Conservation (phyloP, 2,888 invertebrate species). For the Acanthopleura granulata region DNA sequence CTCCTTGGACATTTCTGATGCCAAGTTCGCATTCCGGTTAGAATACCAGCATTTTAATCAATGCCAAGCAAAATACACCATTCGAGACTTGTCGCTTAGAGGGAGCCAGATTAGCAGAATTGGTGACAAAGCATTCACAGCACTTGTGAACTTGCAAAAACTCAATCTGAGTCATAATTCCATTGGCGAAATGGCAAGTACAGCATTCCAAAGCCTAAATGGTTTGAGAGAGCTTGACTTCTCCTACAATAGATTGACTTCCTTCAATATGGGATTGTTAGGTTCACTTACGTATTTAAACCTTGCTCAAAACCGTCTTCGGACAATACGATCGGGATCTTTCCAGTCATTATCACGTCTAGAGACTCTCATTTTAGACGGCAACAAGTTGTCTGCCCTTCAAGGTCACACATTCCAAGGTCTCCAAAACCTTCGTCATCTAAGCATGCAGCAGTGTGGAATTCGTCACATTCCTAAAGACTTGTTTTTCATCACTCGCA, state of each 20-base stretch:
- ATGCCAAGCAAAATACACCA: constrained; percentile 4
- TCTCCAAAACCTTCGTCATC: constrained; percentile 36
- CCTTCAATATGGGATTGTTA: constrained; percentile 35
- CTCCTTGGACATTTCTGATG: not conserved
- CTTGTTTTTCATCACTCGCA: constrained; percentile 39
- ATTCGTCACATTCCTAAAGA: constrained; percentile 42
- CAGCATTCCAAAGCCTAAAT: constrained; percentile 41
- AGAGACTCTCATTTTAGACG: constrained; percentile 39
- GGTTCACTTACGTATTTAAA: constrained; percentile 38
- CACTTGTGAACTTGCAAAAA: constrained; percentile 29
- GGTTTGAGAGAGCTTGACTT: constrained; percentile 43
- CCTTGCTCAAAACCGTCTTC: constrained; percentile 42
- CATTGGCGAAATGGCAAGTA: constrained; percentile 35
- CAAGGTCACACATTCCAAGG: constrained; percentile 43
- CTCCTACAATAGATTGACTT: constrained; percentile 42
- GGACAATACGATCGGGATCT: constrained; percentile 36
- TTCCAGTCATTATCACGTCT: constrained; percentile 41
- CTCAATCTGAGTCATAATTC: constrained; percentile 44
- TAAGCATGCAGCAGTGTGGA: constrained; percentile 43
- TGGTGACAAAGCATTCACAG: constrained; percentile 38
- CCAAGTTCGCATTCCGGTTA: not conserved
- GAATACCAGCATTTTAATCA: not conserved
- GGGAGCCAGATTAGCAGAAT: constrained; percentile 36
- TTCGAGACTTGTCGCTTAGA: constrained; percentile 30
- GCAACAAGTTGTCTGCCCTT: constrained; percentile 44